Conservation (phyloP, 1,140 invertebrate species). For the Nilaparvata lugens region DNA sequence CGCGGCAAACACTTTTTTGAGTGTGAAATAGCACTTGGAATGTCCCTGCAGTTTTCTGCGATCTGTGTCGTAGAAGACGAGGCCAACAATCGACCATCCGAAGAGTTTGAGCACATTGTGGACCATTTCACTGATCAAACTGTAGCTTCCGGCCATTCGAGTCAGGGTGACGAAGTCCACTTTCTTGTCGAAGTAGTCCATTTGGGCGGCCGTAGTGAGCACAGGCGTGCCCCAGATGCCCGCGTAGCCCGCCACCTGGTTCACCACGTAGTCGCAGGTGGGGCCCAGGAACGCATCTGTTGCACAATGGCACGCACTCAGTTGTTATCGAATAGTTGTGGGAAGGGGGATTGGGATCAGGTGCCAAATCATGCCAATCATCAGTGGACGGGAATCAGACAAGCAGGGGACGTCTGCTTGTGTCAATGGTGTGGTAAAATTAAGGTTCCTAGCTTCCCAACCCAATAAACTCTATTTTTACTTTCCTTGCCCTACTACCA, state of each 20-base stretch:
- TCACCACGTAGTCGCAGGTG: slow-evolving; percentile 83
- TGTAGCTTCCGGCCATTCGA: slow-evolving; percentile 75
- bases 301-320: too few species aligned
- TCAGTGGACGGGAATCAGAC: too few species aligned
- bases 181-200: slow-evolving; percentile 66
- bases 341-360: too few species aligned
- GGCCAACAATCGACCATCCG: slow-evolving; percentile 58
- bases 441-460: too few species aligned
- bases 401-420: too few species aligned
- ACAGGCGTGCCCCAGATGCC: slow-evolving; percentile 80
- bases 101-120: slow-evolving; percentile 54
- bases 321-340: too few species aligned
- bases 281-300: slow-evolving; percentile 82
- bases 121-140: slow-evolving; percentile 60
- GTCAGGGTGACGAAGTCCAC: slow-evolving; percentile 65
- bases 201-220: slow-evolving; percentile 73
- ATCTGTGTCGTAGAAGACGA: slow-evolving; percentile 61
- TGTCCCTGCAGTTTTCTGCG: slow-evolving; percentile 45
- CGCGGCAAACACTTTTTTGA: slow-evolving; percentile 57
- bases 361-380: too few species aligned
- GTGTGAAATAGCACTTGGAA: slow-evolving; percentile 62
- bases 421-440: too few species aligned
- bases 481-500: too few species aligned
- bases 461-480: too few species aligned
- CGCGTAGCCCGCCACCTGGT: slow-evolving; percentile 79